Evolutionary conservation across 2,113 vertebrate genomes (phyloP).

Genomic region (Passerina amoena): DNA sequence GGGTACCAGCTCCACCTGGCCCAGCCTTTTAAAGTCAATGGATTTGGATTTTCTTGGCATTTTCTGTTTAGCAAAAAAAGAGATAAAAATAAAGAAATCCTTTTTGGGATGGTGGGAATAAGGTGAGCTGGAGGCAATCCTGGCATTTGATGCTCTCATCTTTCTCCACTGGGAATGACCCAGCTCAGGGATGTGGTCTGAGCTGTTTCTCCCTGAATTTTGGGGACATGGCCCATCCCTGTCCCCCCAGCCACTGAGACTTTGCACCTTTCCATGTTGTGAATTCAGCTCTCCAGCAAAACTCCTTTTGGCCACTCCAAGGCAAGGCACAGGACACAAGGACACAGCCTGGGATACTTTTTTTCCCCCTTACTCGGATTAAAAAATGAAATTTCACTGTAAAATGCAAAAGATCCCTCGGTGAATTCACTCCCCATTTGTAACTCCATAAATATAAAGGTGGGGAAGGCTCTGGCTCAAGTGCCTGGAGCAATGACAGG

Average conservation of each 20-base stretch:
- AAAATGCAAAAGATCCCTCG: neutral
- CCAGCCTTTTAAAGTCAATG: neutral
- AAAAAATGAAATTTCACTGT: neutral
- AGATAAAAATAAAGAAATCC: neutral
- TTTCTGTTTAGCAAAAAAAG: neutral
- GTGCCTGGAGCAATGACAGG: neutral
- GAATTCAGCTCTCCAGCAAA: neutral
- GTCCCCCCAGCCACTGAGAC: rapidly evolving
- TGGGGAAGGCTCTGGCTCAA: neutral
- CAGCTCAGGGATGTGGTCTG: neutral
- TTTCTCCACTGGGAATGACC: neutral
- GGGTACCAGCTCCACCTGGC: neutral
- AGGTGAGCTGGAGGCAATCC: neutral
- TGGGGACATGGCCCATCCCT: neutral
- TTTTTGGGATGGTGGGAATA: neutral
- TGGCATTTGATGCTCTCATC: rapidly evolving
- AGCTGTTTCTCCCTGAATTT: neutral
- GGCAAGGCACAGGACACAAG: neutral
- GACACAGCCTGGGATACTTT: neutral
- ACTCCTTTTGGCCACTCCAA: neutral
- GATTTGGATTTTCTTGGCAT: neutral
- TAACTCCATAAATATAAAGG: neutral
- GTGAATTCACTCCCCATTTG: neutral
- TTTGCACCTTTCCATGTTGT: neutral
- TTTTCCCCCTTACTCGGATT: rapidly evolving